phyloP scores from a whole-genome alignment of 2,113 vertebrate species.

The Promerops cafer region DNA sequence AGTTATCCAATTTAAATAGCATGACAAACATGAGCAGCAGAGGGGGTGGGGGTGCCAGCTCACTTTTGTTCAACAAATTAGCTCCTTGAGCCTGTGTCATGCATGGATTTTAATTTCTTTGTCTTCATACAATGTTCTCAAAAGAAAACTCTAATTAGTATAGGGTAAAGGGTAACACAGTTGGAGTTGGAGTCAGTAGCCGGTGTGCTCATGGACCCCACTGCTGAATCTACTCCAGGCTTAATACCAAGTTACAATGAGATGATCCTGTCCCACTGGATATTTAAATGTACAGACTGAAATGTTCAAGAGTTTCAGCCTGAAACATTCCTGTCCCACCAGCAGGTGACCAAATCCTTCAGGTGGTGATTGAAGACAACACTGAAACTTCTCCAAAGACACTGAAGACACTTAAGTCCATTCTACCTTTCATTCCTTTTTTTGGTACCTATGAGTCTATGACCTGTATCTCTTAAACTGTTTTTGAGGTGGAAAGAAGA shows the following conservation, averaged over 20 bases:
- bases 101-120: background rate
- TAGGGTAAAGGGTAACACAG: background rate
- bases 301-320: background rate
- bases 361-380: background rate
- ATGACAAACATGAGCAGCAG: background rate
- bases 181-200: background rate
- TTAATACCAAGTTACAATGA: accelerated
- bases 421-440: background rate
- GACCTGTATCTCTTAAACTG: background rate
- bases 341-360: background rate
- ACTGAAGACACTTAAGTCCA: background rate
- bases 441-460: background rate
- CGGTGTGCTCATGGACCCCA: accelerated
- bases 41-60: background rate
- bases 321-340: background rate
- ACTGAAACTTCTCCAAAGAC: background rate
- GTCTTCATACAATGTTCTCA: background rate
- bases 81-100: background rate
- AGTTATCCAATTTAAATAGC: background rate
- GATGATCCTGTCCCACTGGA: accelerated
- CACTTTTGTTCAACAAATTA: background rate
- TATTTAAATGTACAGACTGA: background rate
- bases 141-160: background rate
- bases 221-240: background rate
- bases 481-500: background rate